phyloP scores from a whole-genome alignment of 2,113 vertebrate species.

The Anhinga anhinga region DNA sequence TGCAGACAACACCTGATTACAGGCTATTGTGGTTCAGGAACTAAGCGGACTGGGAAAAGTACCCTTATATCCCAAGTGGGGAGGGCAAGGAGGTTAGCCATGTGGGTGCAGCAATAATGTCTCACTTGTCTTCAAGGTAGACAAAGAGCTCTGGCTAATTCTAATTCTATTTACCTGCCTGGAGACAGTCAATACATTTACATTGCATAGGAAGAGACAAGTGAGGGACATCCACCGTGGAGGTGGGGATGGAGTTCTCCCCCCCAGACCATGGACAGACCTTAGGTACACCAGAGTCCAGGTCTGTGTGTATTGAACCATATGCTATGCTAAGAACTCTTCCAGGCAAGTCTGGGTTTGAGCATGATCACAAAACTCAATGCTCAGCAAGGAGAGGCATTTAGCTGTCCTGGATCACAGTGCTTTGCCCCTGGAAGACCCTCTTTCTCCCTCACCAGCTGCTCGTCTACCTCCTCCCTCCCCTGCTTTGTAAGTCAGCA shows the following conservation, averaged over 20 bases:
- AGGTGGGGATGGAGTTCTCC: background rate
- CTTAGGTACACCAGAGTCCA: background rate
- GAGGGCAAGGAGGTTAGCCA: background rate
- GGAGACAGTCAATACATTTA: background rate
- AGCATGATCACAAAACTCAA: background rate
- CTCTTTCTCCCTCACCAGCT: background rate
- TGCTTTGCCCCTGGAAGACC: background rate
- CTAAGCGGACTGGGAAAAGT: background rate
- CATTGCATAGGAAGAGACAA: background rate
- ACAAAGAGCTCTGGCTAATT: background rate
- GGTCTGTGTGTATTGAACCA: background rate
- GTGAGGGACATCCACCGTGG: fast-evolving
- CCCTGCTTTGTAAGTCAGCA: background rate
- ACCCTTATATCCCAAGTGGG: background rate
- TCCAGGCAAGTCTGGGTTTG: background rate
- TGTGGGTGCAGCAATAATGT: background rate
- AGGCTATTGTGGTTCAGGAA: background rate
- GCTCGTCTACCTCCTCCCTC: fast-evolving
- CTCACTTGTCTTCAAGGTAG: background rate
- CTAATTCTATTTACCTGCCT: background rate
- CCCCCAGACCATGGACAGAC: no score
- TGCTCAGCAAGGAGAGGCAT: fast-evolving
- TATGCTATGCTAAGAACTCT: fast-evolving
- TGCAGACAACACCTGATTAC: background rate
- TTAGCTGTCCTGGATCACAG: background rate